Base-by-base conservation (phyloP, 2,797 vertebrate species). In the Dendrocincla tyrannina region DNA sequence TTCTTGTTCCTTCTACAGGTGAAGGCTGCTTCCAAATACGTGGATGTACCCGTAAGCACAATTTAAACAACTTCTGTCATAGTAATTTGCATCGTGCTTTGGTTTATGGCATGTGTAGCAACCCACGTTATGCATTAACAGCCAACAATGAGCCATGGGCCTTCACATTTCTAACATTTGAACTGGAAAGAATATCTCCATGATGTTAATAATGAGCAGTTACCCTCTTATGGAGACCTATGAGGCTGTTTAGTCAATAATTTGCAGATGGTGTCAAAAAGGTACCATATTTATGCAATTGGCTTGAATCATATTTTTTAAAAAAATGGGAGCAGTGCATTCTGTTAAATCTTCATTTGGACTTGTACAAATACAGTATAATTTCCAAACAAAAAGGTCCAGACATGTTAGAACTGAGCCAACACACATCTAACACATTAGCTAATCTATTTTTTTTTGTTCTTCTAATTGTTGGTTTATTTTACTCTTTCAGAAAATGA, bases 1-100 rank as follows among this genome's bases (percentile, higher is more conserved):
- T 64, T 97, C 52, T 98, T 96, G 94, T 98, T 98, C 94, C 96
- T 92, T 95, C 98, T 95, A 95, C 98, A 99, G 99, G 99, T 99
- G 98, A 99, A 99, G 98, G 99, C 99, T 96, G 99, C 99, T 97
- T 99, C 99, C 95, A 99, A 99, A 98, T 99, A 99, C 80, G 99
- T 99, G 98, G 99, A 99, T 85, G 99, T 99, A 95, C 99, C 99
- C 95, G 99, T 99, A 99, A 99, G 99, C 99, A 97, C 97, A 93
- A 88, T 96, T 96, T 96, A 96, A 95, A 96, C 78, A 94, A 96
- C 95, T 93, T 87, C 92, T 96, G 95, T 95, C 89, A 13, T 55
- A 93, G 89, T 91, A 89, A 91, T 91, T 94, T 92, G 69, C 72
- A 88, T 93, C 11, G 2, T 87, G 70, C 55, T 78, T 95, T 88